These are phyloP conservation scores for Salvelinus fontinalis DNA, from an alignment of 2,113 vertebrate species.

Conservation along the genomic window DNA sequence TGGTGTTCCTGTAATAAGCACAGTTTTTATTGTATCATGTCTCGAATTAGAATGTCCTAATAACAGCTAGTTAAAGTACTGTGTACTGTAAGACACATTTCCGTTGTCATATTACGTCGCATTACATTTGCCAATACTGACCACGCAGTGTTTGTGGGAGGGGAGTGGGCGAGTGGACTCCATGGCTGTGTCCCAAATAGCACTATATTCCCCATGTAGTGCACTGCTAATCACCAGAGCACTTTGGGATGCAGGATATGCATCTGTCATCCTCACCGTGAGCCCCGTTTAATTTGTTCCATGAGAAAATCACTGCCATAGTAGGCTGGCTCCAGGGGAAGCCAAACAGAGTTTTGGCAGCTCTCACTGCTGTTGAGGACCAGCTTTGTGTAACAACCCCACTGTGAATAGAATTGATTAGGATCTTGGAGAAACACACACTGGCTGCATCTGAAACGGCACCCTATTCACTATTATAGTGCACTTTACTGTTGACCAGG, in stretches of 20 bases:
- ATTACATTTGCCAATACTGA: not conserved
- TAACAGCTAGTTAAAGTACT: not conserved
- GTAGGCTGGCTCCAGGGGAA: conserved; percentile 22
- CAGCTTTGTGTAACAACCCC: conserved; percentile 48
- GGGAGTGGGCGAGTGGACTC: too few relatives aligned
- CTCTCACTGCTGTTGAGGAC: conserved; percentile 36
- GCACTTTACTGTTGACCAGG: not conserved
- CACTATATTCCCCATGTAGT: not conserved
- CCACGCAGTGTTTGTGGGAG: not conserved
- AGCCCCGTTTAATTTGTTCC: conserved; percentile 54
- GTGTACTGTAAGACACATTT: conserved; percentile 1
- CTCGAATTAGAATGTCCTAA: not conserved
- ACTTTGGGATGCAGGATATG: conserved; percentile 32
- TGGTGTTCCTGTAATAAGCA: not conserved
- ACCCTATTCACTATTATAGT: not conserved
- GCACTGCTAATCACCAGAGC: conserved; percentile 25
- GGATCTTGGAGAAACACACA: conserved; percentile 3
- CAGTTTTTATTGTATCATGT: not conserved
- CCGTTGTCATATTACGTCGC: not conserved
- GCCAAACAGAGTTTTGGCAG: conserved; percentile 55
- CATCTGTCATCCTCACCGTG: conserved; percentile 33
- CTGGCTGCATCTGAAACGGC: not conserved
- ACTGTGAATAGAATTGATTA: not conserved
- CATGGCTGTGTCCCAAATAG: not conserved
- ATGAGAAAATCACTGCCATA: conserved; percentile 56